Base-by-base conservation (phyloP, 2,797 vertebrate species). In the Peromyscus nudipes region DNA sequence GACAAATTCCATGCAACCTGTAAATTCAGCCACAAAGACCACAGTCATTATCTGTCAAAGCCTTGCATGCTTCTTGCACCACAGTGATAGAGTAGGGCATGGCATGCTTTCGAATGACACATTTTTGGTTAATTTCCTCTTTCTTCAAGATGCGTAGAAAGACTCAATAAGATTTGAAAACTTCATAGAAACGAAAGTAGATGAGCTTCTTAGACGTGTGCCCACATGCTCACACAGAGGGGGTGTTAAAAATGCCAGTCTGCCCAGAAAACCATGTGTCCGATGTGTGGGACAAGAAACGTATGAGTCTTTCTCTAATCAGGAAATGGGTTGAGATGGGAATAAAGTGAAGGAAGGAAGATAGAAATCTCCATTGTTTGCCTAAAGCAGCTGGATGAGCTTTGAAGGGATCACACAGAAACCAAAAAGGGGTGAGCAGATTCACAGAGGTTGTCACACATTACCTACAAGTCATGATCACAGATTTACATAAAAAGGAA, bases 361-460 rank as follows among this genome's bases (percentile, higher is more conserved):
- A 82, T 12, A 73, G 84, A 87, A 69, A 64, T 29, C 37, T 31
- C 13, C 5, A 1, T 27, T 46, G 9, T 29, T 87, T 43, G 75
- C 40, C 16, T 23, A 3, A 4, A 21, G 73, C 12, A 12, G 12
- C 46, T 71, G 21, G 43, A 52, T 14, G n/a, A 43, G 75, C 31
- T 65, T 77, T 21, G 31, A 46, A 46, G 27, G 46, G 10, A 11
- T 3, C 25, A 40, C 13, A 12, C 21, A 17, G 49, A 62, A 25
- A 29, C 31, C 10, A 9, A 9, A 25, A 64, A 82, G 64, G 55
- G 21, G 55, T 8, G 29, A 9, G 4, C 40, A 2, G 6, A 57
- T 29, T n/a, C 46, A 8, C 8, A 21, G 21, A 34, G 13, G 14
- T 25, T 43, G 21, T 19, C 62, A 17, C 3, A 0, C 0, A 4